Base-by-base conservation (phyloP, 2,888 invertebrate species). In the Amblyteles armatorius region DNA sequence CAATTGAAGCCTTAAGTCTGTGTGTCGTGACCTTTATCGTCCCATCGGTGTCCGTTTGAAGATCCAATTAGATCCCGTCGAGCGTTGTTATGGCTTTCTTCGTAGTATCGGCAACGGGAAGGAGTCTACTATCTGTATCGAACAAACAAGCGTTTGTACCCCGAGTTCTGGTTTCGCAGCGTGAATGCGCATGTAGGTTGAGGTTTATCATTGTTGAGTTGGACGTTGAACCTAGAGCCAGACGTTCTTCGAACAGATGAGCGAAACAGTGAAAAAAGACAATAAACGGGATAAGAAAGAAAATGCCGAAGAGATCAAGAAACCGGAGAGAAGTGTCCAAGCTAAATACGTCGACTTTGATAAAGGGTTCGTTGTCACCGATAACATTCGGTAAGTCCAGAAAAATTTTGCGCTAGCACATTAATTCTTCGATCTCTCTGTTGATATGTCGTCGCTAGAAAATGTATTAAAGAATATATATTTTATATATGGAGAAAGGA, bases 401-500 rank as follows among this genome's bases (percentile, higher is more conserved):
- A 52, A 55, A 55, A 22, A 11, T 0, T 55, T 19, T 55, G 0
- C 19, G 5, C 11, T 11, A 22, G 2, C 4, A 55, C n/a, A 9
- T 19, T 55, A 19, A 52, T 52, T 52, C 16, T 6, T 52, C 0
- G 2, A 19, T 19, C 7, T n/a, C 52, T n/a, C 52, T 55, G 36
- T n/a, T n/a, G 52, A 16, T 22, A 55, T 9, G 9, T 55, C 22
- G 55, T 3, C 7, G 55, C 3, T 16, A 50, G 3, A 50, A 26
- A 36, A n/a, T 16, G n/a, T 0, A 65, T 36, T 16, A 0, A 6
- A 6, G 11, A 60, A n/a, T 63, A 22, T 40, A 19, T 36, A 55
- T 81, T 83, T 40, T 83, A 48, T 65, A 29, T 22, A 29, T 86
- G 57, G 55, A 93, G 92, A 33, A 92, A 93, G 83, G 91, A 93